Base-by-base conservation (phyloP, 2,888 invertebrate species). In the Perithous albicinctus region DNA sequence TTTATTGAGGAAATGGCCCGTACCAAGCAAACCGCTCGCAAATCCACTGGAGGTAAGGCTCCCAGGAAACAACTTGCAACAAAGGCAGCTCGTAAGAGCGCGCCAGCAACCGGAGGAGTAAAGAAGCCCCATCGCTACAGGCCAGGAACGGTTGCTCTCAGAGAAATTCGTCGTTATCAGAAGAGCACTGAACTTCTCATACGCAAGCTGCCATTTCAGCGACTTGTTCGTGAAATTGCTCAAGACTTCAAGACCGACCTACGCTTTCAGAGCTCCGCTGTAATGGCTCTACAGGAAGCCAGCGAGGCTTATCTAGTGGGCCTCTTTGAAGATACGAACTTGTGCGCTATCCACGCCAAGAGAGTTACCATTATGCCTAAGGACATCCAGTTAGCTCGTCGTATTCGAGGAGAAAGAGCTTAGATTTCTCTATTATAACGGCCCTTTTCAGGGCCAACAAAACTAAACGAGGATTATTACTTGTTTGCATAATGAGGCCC, bases 361-460 rank as follows among this genome's bases (percentile, higher is more conserved):
- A 10, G 51, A 7, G 51, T 51, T 23, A 51, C 51, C 23, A 51
- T 51, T 23, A 51, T 51, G 51, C 51, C 51, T 7, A 51, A 51
- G 20, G 51, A 51, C 23, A 51, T 51, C 10, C 51, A 51, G 23
- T n/a, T 51, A 8, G 51, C 51, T 23, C 51, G 51, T 51, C 51
- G 51, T 10, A 51, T 51, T 51, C 51, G 51, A 2, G 51, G 51
- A 51, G 51, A 51, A 23, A 51, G n/a, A n/a, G 23, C 51, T 51
- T 51, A 51, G 23, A 51, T 20, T 23, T 10, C 15, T 46, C 15
- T 15, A 46, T 15, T 1, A 20, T 10, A 51, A 23, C 51, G 51
- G 51, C 51, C 51, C 51, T 51, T 23, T 51, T 51, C 51, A 51
- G 51, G 51, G 23, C 51, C 51, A 51, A 51, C 51, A 51, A 23